phyloP scores from a whole-genome alignment of 2,888 invertebrate species.

The Chrysodeixis includens region DNA sequence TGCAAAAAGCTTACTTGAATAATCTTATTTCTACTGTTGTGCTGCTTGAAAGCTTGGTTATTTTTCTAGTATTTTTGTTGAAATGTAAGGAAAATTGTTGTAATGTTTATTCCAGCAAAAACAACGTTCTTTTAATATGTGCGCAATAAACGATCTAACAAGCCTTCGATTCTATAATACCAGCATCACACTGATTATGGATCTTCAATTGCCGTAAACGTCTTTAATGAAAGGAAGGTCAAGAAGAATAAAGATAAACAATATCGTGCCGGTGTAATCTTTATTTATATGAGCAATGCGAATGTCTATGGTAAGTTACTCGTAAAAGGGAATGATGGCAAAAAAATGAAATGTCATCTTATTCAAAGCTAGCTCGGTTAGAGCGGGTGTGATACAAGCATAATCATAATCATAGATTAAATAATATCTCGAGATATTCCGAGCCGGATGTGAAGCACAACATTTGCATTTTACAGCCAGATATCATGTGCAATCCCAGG shows the following conservation, averaged over 20 bases:
- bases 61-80: neutral
- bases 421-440: constrained; percentile 64
- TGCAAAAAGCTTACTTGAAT: neutral
- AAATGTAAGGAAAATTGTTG: too few relatives aligned
- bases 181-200: constrained; percentile 38
- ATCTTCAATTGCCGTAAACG: constrained; percentile 50
- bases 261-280: constrained; percentile 38
- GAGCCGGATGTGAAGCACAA: constrained; percentile 73
- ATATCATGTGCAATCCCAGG: constrained; percentile 56
- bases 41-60: neutral
- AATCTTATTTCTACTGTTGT: neutral
- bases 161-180: constrained; percentile 38
- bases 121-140: neutral
- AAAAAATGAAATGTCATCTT: constrained; percentile 53
- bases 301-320: constrained; percentile 37
- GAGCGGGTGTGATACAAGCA: constrained; percentile 56
- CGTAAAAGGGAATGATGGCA: constrained; percentile 56
- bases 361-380: constrained; percentile 41
- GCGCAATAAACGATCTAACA: constrained; percentile 14
- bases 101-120: too few relatives aligned
- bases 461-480: constrained; percentile 71
- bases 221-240: constrained; percentile 58
- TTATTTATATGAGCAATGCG: constrained; percentile 45
- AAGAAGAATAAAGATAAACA: constrained; percentile 39
- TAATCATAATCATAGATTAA: constrained; percentile 57